Evolutionary conservation across 2,797 vertebrate species (phyloP), one percentile per base, ranked within the genome.

Genomic region (Falco peregrinus): DNA sequence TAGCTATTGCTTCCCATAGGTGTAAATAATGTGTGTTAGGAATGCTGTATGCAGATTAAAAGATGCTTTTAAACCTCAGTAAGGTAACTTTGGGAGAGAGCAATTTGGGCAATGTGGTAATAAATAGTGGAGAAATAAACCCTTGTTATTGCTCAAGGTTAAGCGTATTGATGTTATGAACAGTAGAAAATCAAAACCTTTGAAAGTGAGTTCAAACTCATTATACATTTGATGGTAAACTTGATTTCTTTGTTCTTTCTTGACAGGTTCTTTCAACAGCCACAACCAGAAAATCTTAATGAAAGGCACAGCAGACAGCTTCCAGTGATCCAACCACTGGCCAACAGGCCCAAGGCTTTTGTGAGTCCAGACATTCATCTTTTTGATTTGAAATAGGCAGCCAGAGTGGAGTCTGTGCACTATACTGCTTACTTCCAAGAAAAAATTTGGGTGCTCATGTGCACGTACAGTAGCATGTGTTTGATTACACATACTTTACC

Each of bases 211-310:
- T 56, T 54, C 39, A 73, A 84, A 74, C 83, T 50, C 43, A 24
- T 43, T 31, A 63, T 51, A 22, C 20, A 25, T 50, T 61, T 61
- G 56, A 33, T 39, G 26, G 33, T 41, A 39, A 53, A 47, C 29
- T 87, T 54, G 20, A 53, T 63, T 47, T 69, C 47, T 50, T 39
- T 47, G 63, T 51, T 54, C 50, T 94, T 53, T 96, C 47, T 94
- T 90, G 61, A 86, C 48, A 50, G 43, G 17, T 45, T 45, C 45
- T 45, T 45, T 45, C 45, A 45, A 45, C 45, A 45, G 45, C 18
- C 45, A 45, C 45, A 45, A 45, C 91, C 97, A 19, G 35, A 92
- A 79, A 95, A 87, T 26, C 59, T 98, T 35, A 93, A 37, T 97
- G 97, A 93, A 90, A n/a, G 8, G 18, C 35, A 82, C 61, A 45